Percentiles rank a stretch among this genome's conserved stretches.
These are phyloP conservation scores for Thalassarche chlororhynchos DNA, from an alignment of 2,113 vertebrate species.

Conservation along the genomic window DNA sequence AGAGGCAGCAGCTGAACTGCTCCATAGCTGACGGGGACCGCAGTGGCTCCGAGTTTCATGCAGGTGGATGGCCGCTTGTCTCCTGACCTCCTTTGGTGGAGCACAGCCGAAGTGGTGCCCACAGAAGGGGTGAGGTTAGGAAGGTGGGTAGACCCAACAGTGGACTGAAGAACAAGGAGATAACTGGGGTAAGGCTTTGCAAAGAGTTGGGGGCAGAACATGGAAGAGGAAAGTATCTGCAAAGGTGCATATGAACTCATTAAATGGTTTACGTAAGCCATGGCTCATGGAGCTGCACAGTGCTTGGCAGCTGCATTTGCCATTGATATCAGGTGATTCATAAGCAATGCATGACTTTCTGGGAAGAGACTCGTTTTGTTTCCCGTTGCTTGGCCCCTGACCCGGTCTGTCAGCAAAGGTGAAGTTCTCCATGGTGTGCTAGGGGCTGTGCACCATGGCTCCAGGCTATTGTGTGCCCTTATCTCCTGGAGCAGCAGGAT, in stretches of 20 bases:
- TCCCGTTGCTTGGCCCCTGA: background rate
- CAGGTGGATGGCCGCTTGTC: background rate
- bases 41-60: background rate
- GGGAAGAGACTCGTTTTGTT: background rate
- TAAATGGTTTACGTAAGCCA: background rate
- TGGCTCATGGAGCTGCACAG: background rate
- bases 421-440: background rate
- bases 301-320: background rate
- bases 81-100: background rate
- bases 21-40: fast-evolving
- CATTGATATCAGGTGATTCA: background rate
- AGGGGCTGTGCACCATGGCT: background rate
- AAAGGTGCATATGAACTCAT: background rate
- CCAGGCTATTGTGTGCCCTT: background rate
- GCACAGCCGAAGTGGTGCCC: background rate
- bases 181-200: background rate
- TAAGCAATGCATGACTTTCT: background rate
- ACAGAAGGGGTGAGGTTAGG: background rate
- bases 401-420: background rate
- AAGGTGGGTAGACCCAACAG: background rate
- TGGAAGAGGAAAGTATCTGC: background rate
- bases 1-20: background rate
- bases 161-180: background rate
- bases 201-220: background rate
- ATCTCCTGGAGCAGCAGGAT: conserved; percentile 45